Evolutionary conservation across 1,140 invertebrate genomes (phyloP).

Genomic region (Drosophila asahinai): DNA sequence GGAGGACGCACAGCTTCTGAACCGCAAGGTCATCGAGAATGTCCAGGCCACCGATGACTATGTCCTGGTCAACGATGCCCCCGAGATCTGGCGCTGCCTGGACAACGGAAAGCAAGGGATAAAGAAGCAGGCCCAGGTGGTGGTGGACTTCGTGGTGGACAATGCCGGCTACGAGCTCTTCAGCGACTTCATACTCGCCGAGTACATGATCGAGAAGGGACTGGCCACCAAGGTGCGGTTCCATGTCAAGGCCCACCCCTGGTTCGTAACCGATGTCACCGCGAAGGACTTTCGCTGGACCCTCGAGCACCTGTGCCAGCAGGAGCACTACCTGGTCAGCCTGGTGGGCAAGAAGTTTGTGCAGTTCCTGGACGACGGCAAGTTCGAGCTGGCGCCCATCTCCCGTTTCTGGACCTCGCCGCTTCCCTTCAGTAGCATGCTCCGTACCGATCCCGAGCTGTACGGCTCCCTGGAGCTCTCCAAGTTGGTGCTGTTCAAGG

Average conservation of each 20-base stretch:
- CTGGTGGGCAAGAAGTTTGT: constrained; percentile 87
- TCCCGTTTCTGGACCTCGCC: constrained; percentile 96
- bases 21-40: constrained; percentile 87
- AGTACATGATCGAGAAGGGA: constrained; percentile 89
- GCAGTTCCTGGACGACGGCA: constrained; percentile 86
- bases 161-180: constrained; percentile 98
- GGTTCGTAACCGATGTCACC: constrained; percentile 97
- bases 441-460: constrained; percentile 88
- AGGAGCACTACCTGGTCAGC: constrained; percentile 79
- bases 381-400: constrained; percentile 85
- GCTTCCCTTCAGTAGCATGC: constrained; percentile 91
- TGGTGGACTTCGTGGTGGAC: constrained; percentile 93
- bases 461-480: constrained; percentile 90
- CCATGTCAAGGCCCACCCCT: constrained; percentile 95
- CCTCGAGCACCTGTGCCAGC: constrained; percentile 85
- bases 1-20: constrained; percentile 18
- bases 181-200: constrained; percentile 94
- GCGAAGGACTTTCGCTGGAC: constrained; percentile 91
- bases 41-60: constrained; percentile 88
- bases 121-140: constrained; percentile 42
- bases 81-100: constrained; percentile 86
- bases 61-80: constrained; percentile 89
- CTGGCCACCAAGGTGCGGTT: constrained; percentile 91
- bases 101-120: constrained; percentile 10
- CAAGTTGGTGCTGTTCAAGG: constrained; percentile 95